These are phyloP conservation scores for Corvus cornix DNA, from an alignment of 2,113 vertebrate genomes.

Conservation along the genomic window DNA sequence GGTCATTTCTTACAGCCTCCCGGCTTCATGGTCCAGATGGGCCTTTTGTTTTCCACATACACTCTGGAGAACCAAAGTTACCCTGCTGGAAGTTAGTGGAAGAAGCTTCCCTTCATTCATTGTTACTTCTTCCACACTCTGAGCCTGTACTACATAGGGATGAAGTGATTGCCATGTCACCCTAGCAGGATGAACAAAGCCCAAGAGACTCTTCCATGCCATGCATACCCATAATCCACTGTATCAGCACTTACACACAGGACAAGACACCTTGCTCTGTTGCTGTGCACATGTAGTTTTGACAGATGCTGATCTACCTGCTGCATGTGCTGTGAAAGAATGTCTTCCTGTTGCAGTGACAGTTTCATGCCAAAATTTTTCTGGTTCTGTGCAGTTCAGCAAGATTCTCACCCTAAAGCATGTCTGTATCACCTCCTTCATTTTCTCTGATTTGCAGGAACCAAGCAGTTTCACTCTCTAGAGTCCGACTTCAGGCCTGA, in stretches of 20 bases:
- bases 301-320: neutral
- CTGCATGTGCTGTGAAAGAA: neutral
- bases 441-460: neutral
- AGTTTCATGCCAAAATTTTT: neutral
- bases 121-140: neutral
- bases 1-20: neutral
- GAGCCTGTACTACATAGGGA: neutral
- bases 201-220: too few relatives aligned
- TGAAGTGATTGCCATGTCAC: neutral
- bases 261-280: neutral
- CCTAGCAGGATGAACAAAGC: neutral
- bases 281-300: neutral
- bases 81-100: neutral
- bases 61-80: neutral
- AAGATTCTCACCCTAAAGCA: neutral
- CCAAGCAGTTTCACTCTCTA: neutral
- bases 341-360: neutral
- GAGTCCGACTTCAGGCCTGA: neutral
- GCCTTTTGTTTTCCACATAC: neutral
- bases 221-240: neutral
- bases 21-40: neutral
- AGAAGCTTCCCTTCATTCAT: neutral
- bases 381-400: neutral
- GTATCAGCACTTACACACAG: accelerated
- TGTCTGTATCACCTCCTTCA: neutral